Conservation (phyloP, 2,888 invertebrate species). For the Agriopis aurantiaria region DNA sequence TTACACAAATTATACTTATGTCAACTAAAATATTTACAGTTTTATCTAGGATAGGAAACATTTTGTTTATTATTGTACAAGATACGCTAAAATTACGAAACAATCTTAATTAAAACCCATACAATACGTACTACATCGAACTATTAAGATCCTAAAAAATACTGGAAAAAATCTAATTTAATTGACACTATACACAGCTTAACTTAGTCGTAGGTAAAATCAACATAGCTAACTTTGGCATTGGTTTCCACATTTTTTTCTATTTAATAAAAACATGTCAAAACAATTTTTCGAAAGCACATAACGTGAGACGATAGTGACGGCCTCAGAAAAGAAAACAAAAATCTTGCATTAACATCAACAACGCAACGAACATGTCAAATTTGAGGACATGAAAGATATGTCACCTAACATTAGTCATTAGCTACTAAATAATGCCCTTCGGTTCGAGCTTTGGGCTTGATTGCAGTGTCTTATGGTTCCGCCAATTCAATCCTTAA, state of each 20-base stretch:
- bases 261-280: slow-evolving; percentile 80
- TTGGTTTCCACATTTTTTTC: slow-evolving; percentile 80
- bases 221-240: slow-evolving; percentile 87
- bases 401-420: slow-evolving; percentile 76
- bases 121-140: slow-evolving; percentile 77
- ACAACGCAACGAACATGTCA: slow-evolving; percentile 76
- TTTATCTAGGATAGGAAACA: slow-evolving; percentile 85
- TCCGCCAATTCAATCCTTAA: slow-evolving; percentile 77
- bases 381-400: slow-evolving; percentile 73
- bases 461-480: slow-evolving; percentile 71
- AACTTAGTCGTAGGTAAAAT: slow-evolving; percentile 79
- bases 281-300: slow-evolving; percentile 76
- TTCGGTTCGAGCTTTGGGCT: slow-evolving; percentile 74
- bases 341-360: slow-evolving; percentile 73
- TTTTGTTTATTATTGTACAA: slow-evolving; percentile 79
- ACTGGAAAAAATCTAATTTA: slow-evolving; percentile 80
- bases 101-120: slow-evolving; percentile 70
- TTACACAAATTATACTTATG: slow-evolving; percentile 69
- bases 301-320: slow-evolving; percentile 67
- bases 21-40: slow-evolving; percentile 76
- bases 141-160: slow-evolving; percentile 82
- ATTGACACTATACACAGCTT: slow-evolving; percentile 86
- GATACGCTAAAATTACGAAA: slow-evolving; percentile 79
- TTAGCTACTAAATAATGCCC: slow-evolving; percentile 76
- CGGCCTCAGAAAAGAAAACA: slow-evolving; percentile 70